Conservation (phyloP, 2,797 vertebrate genomes). For the Synanceia verrucosa region DNA sequence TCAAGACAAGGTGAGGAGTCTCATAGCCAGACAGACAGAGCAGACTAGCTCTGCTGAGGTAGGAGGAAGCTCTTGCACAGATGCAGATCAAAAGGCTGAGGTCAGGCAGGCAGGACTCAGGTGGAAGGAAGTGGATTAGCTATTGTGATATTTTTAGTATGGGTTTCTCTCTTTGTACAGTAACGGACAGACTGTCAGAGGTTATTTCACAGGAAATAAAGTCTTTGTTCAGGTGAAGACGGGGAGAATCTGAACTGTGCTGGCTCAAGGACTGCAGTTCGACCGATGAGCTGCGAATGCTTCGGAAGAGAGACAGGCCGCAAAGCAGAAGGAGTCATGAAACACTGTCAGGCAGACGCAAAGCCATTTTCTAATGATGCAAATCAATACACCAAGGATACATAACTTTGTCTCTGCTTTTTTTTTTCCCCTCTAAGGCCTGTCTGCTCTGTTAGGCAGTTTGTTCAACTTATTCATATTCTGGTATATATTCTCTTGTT, state of each 20-base stretch:
- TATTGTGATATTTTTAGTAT: constrained; percentile 10
- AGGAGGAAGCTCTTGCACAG: background rate
- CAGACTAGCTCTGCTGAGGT: constrained; percentile 1
- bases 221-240: constrained; percentile 12
- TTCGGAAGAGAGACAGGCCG: constrained; percentile 15
- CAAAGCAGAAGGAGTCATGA: constrained; percentile 3
- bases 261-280: background rate
- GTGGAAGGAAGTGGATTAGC: constrained; percentile 33
- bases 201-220: constrained; percentile 31
- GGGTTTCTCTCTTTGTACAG: background rate
- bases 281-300: constrained; percentile 1
- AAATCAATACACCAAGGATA: constrained; percentile 3
- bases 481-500: background rate
- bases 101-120: constrained; percentile 33
- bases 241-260: background rate
- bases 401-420: background rate
- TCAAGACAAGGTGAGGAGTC: constrained; percentile 16
- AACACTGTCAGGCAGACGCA: constrained; percentile 4
- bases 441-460: background rate
- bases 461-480: constrained; percentile 11
- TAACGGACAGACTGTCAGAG: constrained; percentile 16
- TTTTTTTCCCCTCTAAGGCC: background rate
- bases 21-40: background rate
- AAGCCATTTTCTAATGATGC: constrained; percentile 2
- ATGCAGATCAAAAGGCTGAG: constrained; percentile 41